phyloP scores from a whole-genome alignment of 92 coral and sea anemone genomes.

The Pocillopora grandis region DNA sequence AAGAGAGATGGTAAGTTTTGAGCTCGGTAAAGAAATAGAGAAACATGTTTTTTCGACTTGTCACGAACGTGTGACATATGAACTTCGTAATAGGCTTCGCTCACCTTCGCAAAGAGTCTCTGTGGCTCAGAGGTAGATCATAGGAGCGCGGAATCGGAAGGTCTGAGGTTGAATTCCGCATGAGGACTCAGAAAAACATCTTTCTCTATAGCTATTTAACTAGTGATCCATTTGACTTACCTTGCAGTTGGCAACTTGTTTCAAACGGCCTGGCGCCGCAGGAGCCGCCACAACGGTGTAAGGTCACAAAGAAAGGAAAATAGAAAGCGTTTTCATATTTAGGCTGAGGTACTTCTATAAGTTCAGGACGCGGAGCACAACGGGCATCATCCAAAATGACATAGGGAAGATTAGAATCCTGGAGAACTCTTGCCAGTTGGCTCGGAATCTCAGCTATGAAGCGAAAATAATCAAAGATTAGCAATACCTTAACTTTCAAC shows the following conservation, averaged over 20 bases:
- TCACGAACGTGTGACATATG: too few relatives aligned
- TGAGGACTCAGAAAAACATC: not conserved
- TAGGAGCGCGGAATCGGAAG: not conserved
- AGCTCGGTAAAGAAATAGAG: too few relatives aligned
- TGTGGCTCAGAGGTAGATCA: not conserved
- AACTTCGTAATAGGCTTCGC: too few relatives aligned
- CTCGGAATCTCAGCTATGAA: too few relatives aligned
- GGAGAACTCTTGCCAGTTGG: not conserved
- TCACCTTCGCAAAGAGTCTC: too few relatives aligned
- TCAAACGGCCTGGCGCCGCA: slow-evolving; percentile 60
- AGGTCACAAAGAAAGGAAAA: slow-evolving; percentile 67
- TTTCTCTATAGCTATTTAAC: not conserved
- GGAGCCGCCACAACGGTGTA: slow-evolving; percentile 78
- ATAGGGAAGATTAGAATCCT: not conserved
- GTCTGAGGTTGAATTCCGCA: too few relatives aligned
- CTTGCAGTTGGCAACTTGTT: slow-evolving; percentile 62
- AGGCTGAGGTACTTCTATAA: slow-evolving; percentile 77
- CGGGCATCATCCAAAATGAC: slow-evolving; percentile 55
- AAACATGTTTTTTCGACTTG: too few relatives aligned
- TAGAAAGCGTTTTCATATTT: slow-evolving; percentile 46
- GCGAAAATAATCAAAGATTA: too few relatives aligned
- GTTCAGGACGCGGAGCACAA: slow-evolving; percentile 63
- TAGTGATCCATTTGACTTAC: slow-evolving; percentile 17
- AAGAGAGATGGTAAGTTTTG: too few relatives aligned
- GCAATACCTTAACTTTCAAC: too few relatives aligned